A percentile compares a stretch with the other conserved stretches of the same genome.
Evolutionary conservation across 2,888 invertebrate species (phyloP).

Genomic region (Mesorhabditis belari): DNA sequence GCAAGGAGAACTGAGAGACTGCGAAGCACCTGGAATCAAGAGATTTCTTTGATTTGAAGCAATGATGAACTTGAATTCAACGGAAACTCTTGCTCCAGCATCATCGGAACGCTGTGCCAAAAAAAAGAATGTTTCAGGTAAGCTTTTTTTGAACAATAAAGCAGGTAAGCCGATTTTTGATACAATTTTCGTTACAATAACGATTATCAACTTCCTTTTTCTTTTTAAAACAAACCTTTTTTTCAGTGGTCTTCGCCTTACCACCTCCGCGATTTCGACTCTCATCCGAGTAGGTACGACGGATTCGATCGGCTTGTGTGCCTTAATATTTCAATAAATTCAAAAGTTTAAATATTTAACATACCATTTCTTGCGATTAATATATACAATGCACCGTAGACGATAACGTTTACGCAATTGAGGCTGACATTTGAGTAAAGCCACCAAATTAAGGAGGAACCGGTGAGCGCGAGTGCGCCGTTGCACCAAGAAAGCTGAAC

Average conservation of each 20-base stretch:
- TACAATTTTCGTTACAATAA: too few relatives aligned
- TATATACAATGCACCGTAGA: neutral
- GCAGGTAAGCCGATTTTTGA: too few relatives aligned
- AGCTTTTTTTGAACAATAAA: neutral
- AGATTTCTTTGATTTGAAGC: too few relatives aligned
- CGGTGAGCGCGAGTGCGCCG: neutral
- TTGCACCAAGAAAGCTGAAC: neutral
- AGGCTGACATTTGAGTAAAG: neutral
- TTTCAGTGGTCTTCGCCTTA: neutral
- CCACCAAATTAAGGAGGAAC: neutral
- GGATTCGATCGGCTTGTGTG: neutral
- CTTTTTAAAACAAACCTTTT: neutral
- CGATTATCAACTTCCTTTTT: too few relatives aligned
- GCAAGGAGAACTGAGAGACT: neutral
- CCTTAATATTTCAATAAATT: neutral
- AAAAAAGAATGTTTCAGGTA: neutral
- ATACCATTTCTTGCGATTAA: neutral
- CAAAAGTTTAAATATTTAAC: neutral
- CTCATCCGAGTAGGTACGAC: neutral
- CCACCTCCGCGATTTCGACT: neutral
- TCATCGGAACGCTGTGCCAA: too few relatives aligned
- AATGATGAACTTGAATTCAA: too few relatives aligned
- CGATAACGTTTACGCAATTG: neutral
- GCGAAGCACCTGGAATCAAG: neutral
- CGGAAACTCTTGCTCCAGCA: too few relatives aligned